phyloP scores from a whole-genome alignment of 2,888 invertebrate species.

The Diogma glabrata region DNA sequence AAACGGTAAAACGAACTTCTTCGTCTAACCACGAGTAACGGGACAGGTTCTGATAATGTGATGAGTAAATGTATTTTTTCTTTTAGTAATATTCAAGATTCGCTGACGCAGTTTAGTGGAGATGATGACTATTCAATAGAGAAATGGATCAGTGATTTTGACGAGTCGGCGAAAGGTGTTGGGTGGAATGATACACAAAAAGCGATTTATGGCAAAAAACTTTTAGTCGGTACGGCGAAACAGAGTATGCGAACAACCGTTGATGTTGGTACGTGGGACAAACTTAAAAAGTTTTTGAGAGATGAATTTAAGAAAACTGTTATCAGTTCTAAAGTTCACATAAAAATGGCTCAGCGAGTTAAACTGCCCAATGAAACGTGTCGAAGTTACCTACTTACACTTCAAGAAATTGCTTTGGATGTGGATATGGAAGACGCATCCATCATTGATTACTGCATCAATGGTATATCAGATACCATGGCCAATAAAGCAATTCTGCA shows the following conservation, averaged over 20 bases:
- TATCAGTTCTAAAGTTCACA: neutral
- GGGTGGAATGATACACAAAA: conserved; percentile 1
- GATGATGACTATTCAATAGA: too few relatives aligned
- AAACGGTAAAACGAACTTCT: too few relatives aligned
- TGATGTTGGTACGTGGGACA: neutral
- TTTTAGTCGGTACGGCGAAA: neutral
- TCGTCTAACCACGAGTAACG: too few relatives aligned
- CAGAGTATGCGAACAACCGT: too few relatives aligned
- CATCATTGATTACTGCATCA: conserved; percentile 5
- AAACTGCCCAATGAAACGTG: neutral
- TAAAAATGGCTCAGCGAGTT: neutral
- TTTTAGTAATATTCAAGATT: too few relatives aligned
- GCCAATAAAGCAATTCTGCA: conserved; percentile 14
- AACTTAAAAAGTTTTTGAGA: neutral
- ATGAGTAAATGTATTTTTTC: too few relatives aligned
- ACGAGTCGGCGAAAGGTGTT: too few relatives aligned
- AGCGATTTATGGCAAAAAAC: neutral
- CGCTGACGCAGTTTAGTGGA: too few relatives aligned
- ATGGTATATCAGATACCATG: conserved; percentile 5
- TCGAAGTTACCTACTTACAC: neutral
- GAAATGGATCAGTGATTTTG: too few relatives aligned
- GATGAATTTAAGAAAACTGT: neutral
- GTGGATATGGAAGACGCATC: neutral
- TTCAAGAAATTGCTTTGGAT: neutral
- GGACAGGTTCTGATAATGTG: too few relatives aligned